Percentiles rank a stretch among this genome's conserved stretches.
Conservation (phyloP, 2,888 invertebrate genomes). For the Drosophila histrio region DNA sequence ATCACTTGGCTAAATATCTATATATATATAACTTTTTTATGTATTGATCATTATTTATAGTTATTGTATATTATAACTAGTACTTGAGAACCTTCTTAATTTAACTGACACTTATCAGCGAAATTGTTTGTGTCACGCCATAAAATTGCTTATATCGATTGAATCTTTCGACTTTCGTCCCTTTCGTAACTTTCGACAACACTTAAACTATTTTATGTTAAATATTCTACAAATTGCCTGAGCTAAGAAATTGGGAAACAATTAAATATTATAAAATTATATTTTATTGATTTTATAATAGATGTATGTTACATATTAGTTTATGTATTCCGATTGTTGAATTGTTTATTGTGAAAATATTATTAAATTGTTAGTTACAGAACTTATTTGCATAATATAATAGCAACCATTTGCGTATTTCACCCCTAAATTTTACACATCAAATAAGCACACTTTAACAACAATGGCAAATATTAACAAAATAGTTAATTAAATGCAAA, state of each 20-base stretch:
- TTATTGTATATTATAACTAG: background rate
- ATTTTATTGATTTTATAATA: no score
- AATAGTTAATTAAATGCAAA: slow-evolving; percentile 38
- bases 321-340: no score
- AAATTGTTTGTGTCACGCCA: slow-evolving; percentile 8
- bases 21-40: background rate
- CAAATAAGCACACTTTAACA: background rate
- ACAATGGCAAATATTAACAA: slow-evolving; percentile 11
- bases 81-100: background rate
- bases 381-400: no score
- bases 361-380: no score
- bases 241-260: no score
- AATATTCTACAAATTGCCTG: no score
- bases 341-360: no score
- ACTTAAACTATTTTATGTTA: background rate
- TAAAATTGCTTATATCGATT: slow-evolving; percentile 3
- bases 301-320: no score
- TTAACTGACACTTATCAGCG: background rate
- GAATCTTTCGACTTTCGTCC: background rate
- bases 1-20: background rate
- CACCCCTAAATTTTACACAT: background rate
- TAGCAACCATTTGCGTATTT: background rate
- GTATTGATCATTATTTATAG: background rate
- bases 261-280: no score
- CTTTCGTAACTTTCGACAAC: background rate